These are phyloP conservation scores for Pseudopipra pipra DNA, from an alignment of 2,113 vertebrate genomes.

Conservation along the genomic window DNA sequence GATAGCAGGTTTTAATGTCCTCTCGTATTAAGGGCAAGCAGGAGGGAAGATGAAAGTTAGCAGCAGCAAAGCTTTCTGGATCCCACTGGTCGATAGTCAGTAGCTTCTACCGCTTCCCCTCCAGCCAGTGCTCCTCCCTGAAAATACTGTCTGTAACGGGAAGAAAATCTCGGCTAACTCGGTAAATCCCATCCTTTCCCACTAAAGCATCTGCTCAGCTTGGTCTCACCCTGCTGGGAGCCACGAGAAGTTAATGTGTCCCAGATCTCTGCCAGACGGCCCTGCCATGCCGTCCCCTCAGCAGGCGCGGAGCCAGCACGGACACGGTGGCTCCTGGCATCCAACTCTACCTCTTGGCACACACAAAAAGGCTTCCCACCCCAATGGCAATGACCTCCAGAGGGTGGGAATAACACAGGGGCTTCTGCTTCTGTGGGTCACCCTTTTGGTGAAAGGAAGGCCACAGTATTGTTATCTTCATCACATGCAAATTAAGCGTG, in stretches of 20 bases:
- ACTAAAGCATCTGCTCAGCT: background rate
- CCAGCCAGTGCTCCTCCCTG: background rate
- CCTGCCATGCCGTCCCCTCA: accelerated
- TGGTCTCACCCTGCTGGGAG: background rate
- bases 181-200: background rate
- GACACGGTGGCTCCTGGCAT: accelerated
- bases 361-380: background rate
- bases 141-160: background rate
- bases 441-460: background rate
- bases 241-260: accelerated
- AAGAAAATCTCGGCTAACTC: background rate
- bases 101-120: background rate
- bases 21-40: background rate
- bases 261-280: background rate
- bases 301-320: accelerated
- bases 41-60: background rate
- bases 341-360: conserved; percentile 8
- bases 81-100: background rate
- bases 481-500: background rate
- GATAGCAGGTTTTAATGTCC: background rate
- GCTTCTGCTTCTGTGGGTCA: background rate
- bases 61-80: background rate
- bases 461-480: accelerated
- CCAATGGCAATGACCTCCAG: accelerated
- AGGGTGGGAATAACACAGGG: background rate